These are phyloP conservation scores for Polymixis lichenea DNA, from an alignment of 2,888 invertebrate species.

Conservation along the genomic window DNA sequence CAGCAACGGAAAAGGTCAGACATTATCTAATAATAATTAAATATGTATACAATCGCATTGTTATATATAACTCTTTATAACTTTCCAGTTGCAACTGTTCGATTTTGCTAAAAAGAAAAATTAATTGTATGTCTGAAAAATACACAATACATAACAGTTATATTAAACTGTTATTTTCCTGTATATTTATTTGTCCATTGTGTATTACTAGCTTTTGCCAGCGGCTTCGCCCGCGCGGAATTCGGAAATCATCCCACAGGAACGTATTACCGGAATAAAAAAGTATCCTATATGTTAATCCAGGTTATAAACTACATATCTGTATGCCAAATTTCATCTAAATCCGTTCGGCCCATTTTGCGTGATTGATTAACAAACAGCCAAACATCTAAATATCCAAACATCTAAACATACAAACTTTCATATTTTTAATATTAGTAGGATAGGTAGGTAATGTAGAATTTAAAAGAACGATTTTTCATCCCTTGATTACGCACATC, in stretches of 20 bases:
- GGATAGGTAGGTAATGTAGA: background rate
- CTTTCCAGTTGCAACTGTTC: constrained; percentile 23
- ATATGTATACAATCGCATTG: constrained; percentile 17
- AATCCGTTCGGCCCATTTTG: no score
- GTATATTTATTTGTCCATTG: background rate
- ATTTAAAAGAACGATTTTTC: background rate
- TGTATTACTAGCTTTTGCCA: no score
- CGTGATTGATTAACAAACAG: no score
- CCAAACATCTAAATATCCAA: no score
- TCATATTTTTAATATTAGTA: no score
- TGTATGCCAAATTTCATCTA: no score
- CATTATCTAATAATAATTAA: constrained; percentile 28
- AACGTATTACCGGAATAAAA: no score
- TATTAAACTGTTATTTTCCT: background rate
- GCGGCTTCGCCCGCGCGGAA: no score
- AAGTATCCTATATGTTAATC: no score
- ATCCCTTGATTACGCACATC: background rate
- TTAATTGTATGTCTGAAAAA: background rate
- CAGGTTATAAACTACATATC: no score
- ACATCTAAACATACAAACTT: no score
- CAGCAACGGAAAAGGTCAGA: constrained; percentile 2
- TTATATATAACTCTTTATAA: constrained; percentile 37
- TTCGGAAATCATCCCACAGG: no score
- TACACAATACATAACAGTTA: background rate
- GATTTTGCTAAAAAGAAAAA: background rate